Conservation (phyloP, 2,797 vertebrate species). For the Kryptopterus vitreolus region DNA sequence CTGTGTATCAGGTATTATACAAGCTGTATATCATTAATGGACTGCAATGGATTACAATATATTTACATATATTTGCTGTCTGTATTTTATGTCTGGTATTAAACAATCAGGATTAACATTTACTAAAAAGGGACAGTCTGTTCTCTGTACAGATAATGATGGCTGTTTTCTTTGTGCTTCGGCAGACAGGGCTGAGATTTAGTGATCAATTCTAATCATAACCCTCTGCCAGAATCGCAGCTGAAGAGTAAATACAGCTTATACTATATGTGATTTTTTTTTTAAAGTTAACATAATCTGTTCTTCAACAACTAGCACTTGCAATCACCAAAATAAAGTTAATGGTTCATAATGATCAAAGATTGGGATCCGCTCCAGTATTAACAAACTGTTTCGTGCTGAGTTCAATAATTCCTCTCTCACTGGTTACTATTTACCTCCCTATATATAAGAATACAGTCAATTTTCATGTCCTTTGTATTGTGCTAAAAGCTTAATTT, state of each 20-base stretch:
- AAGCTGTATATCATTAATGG: background rate
- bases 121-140: constrained; percentile 39
- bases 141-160: constrained; percentile 49
- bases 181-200: constrained; percentile 42
- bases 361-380: background rate
- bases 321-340: constrained; percentile 2
- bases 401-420: constrained; percentile 22
- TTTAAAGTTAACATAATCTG: constrained; percentile 12
- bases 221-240: constrained; percentile 29
- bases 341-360: constrained; percentile 17
- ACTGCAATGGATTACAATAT: background rate
- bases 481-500: constrained; percentile 17
- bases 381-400: constrained; percentile 1
- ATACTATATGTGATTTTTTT: constrained; percentile 13
- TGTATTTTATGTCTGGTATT: background rate
- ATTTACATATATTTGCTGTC: background rate
- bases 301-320: background rate
- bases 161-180: constrained; percentile 47
- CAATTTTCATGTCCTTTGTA: constrained; percentile 37
- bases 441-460: constrained; percentile 13
- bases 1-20: background rate
- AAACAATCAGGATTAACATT: background rate
- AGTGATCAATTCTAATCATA: constrained; percentile 55
- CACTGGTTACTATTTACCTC: constrained; percentile 22
- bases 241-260: constrained; percentile 16